phyloP scores from a whole-genome alignment of 1,140 invertebrate genomes.

The Ips typographus region DNA sequence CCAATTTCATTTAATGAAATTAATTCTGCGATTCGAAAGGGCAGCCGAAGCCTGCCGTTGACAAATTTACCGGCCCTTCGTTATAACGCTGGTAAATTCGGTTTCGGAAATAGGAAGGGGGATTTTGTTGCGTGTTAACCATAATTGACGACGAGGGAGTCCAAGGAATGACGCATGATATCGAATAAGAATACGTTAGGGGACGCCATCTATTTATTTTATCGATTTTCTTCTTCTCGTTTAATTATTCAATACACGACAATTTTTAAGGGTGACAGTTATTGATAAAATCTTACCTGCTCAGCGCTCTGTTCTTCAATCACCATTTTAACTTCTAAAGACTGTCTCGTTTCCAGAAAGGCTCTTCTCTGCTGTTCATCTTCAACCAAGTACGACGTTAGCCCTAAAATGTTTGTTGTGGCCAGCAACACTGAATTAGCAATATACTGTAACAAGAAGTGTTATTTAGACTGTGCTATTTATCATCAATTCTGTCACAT shows the following conservation, averaged over 20 bases:
- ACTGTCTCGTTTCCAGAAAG: conserved; percentile 89
- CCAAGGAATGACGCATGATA: no score
- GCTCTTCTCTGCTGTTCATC: conserved; percentile 85
- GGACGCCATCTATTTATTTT: no score
- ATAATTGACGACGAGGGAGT: no score
- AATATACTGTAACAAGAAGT: conserved; percentile 59
- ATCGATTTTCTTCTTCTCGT: no score
- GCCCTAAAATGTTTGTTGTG: conserved; percentile 71
- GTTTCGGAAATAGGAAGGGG: neutral
- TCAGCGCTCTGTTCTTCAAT: conserved; percentile 92
- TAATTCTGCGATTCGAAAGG: conserved; percentile 2
- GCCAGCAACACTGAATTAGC: conserved; percentile 71
- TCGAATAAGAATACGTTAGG: no score
- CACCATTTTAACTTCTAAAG: conserved; percentile 85
- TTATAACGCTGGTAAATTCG: neutral
- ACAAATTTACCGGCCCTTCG: neutral
- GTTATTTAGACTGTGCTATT: neutral
- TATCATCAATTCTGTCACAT: no score
- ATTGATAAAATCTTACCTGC: conserved; percentile 62
- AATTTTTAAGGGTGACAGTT: no score
- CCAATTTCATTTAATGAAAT: conserved; percentile 9
- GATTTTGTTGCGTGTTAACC: no score
- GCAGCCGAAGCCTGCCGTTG: neutral
- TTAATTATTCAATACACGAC: no score
- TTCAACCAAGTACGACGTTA: conserved; percentile 76